These are phyloP conservation scores for Macrotus californicus DNA, from an alignment of 2,113 vertebrate species.

Conservation along the genomic window DNA sequence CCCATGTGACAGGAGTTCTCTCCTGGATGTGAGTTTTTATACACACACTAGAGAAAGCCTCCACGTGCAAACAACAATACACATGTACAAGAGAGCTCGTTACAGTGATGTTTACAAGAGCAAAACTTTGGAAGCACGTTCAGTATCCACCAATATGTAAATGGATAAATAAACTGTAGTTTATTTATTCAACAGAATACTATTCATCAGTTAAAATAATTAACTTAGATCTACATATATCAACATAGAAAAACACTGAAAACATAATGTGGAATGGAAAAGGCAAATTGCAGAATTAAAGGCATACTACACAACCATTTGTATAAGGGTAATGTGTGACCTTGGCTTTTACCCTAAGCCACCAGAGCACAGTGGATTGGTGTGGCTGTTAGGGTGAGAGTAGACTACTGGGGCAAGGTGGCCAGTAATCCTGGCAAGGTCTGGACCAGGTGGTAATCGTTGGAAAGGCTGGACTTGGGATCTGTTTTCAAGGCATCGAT, in stretches of 20 bases:
- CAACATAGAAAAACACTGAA: neutral
- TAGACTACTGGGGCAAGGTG: neutral
- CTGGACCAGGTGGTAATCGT: neutral
- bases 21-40: neutral
- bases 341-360: neutral
- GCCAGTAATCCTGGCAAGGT: neutral
- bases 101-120: neutral
- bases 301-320: neutral
- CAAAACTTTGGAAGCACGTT: neutral
- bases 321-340: neutral
- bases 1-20: neutral
- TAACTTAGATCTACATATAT: neutral
- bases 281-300: neutral
- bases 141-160: neutral
- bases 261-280: neutral
- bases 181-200: neutral
- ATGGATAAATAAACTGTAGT: neutral
- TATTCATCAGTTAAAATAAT: neutral
- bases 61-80: neutral
- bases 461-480: neutral
- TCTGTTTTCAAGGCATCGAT: neutral
- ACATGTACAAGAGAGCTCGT: neutral
- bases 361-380: neutral
- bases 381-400: neutral
- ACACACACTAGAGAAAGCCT: neutral